Base-by-base conservation (phyloP, 2,888 invertebrate genomes). In the Theristus sp. region DNA sequence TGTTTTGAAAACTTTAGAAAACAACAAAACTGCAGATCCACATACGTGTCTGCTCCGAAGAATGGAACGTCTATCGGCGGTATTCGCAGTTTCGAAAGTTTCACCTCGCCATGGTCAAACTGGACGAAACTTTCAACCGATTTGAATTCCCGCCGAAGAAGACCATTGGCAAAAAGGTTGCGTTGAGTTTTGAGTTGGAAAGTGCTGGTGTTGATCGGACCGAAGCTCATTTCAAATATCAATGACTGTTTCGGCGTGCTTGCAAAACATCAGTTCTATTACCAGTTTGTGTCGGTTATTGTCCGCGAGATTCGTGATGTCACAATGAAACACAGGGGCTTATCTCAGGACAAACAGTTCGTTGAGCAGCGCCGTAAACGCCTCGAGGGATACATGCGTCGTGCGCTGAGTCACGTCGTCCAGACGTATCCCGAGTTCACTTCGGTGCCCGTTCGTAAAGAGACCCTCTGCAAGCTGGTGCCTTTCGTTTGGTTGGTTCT, bases 91-190 rank as follows among this genome's bases (percentile, higher is more conserved):
- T 94, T 75, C 81, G 88, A 73, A 83, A 85, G 64, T 78, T 93
- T 30, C 89, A 93, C 74, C 82, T 82, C 63, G 84, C 85, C 67
- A 77, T 91, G 53, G 87, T 85, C 73, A 89, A 88, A 72, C 82
- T 85, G 71, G 86, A 88, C 72, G 82, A 84, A 0, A 6, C 10
- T 24, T 80, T 84, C 62, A 82, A 83, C 26, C 82, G 83, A 2
- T 87, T 89, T 72, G 86, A 88, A 53, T 91, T 94, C 77, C 93
- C 94, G 13, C 90, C 89, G 1, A 94, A 94, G 77, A 93, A 90
- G 77, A 85, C 87, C 61, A 81, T 94, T 67, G 86, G 91, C 30
- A 90, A 89, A 76, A 87, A 88, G 81, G 89, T 87, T 57, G 28
- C n/a, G n/a, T n/a, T n/a, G n/a, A n/a, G n/a, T n/a, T n/a, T n/a